phyloP scores from a whole-genome alignment of 2,888 invertebrate species.

The Bellardia pandia region DNA sequence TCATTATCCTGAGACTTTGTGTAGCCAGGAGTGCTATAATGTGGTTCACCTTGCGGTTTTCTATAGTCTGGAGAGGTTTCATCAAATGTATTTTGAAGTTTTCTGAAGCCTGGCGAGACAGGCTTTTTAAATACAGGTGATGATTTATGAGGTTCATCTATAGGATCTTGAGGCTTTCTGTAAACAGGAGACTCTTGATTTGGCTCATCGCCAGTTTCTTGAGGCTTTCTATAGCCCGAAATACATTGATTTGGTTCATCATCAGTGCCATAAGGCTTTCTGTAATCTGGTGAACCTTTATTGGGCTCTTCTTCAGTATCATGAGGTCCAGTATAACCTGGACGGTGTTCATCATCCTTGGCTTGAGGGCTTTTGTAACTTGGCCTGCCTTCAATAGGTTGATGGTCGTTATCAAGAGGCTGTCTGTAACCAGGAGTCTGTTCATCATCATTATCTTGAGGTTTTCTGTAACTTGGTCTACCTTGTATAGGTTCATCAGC shows the following conservation, averaged over 20 bases:
- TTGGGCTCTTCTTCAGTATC: neutral
- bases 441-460: neutral
- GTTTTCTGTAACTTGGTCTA: neutral
- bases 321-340: neutral
- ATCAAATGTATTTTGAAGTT: conserved; percentile 44
- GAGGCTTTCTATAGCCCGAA: neutral
- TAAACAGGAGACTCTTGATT: neutral
- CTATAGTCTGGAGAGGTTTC: conserved; percentile 14
- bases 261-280: conserved; percentile 20
- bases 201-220: neutral
- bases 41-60: conserved; percentile 5
- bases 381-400: neutral
- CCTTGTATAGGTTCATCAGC: neutral
- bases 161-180: neutral
- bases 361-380: neutral
- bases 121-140: conserved; percentile 36
- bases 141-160: neutral
- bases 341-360: neutral
- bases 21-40: neutral
- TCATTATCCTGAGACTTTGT: neutral
- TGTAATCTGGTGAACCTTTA: conserved; percentile 12
- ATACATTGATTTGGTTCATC: neutral
- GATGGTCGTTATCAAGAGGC: neutral
- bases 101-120: neutral
- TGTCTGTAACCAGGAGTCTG: neutral